Conservation (phyloP, 1,140 invertebrate genomes). For the Aphelenchoides fujianensis region DNA sequence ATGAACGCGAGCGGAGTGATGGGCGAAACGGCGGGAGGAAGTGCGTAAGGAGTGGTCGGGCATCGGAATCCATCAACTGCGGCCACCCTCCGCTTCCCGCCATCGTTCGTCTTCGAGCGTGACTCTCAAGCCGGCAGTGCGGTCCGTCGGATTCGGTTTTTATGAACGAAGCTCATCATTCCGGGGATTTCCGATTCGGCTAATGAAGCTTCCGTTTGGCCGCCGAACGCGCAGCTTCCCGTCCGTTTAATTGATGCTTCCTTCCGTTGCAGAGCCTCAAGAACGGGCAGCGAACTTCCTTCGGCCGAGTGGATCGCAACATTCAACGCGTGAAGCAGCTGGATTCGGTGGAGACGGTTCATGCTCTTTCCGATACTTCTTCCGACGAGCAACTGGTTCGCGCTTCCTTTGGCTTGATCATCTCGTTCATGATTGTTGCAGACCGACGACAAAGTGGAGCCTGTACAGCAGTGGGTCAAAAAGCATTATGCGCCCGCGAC, state of each 20-base stretch:
- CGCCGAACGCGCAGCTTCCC: neutral
- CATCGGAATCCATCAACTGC: neutral
- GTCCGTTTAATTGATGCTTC: too few species aligned
- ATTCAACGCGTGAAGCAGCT: slow-evolving; percentile 6
- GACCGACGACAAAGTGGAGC: slow-evolving; percentile 26
- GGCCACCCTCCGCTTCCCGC: neutral
- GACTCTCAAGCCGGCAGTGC: neutral
- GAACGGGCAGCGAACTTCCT: neutral
- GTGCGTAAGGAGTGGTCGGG: too few species aligned
- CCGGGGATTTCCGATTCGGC: neutral
- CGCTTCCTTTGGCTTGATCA: too few species aligned
- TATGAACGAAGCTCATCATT: neutral
- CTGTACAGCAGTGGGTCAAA: slow-evolving; percentile 38
- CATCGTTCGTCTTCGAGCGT: neutral
- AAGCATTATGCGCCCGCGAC: slow-evolving; percentile 37
- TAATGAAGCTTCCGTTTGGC: too few species aligned
- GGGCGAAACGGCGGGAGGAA: neutral
- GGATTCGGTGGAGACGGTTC: neutral
- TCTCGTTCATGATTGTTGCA: too few species aligned
- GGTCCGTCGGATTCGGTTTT: neutral
- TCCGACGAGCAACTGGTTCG: slow-evolving; percentile 11
- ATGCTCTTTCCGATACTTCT: neutral
- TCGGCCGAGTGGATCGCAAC: neutral
- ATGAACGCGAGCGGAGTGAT: neutral
- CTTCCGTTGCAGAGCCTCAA: neutral